Evolutionary conservation across 2,797 vertebrate species (phyloP).

Genomic region (Botia kubotai): DNA sequence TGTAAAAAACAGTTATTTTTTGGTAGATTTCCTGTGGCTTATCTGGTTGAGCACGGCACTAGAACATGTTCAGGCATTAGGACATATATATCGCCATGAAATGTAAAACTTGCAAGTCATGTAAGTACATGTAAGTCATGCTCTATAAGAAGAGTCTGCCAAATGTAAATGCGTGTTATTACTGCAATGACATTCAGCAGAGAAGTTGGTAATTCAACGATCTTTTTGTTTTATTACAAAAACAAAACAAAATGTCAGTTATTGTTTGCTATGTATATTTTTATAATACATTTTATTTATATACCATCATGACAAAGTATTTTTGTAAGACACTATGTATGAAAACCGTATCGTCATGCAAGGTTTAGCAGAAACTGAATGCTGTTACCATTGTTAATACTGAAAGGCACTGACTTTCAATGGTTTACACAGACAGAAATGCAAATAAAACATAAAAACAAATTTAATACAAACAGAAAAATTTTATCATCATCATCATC

Average conservation of each 20-base stretch:
- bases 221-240: slow-evolving; percentile 78
- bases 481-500: slow-evolving; percentile 23
- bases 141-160: background rate
- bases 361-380: slow-evolving; percentile 31
- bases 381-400: slow-evolving; percentile 55
- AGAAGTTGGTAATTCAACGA: slow-evolving; percentile 35
- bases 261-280: slow-evolving; percentile 48
- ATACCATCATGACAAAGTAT: slow-evolving; percentile 51
- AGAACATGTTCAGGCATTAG: too few species aligned
- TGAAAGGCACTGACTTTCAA: slow-evolving; percentile 73
- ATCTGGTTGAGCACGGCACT: too few species aligned
- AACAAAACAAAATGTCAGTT: slow-evolving; percentile 55
- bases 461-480: slow-evolving; percentile 18
- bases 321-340: slow-evolving; percentile 14
- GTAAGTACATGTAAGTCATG: background rate
- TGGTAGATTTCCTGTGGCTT: too few species aligned
- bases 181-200: slow-evolving; percentile 56
- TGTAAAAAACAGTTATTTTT: too few species aligned
- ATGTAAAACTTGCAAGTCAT: background rate
- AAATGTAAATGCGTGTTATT: background rate
- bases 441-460: slow-evolving; percentile 19
- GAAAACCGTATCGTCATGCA: slow-evolving; percentile 3
- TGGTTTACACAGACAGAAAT: slow-evolving; percentile 55
- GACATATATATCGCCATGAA: background rate
- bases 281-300: slow-evolving; percentile 58